phyloP scores from a whole-genome alignment of 2,113 vertebrate species.

The Sakesphorus luctuosus region DNA sequence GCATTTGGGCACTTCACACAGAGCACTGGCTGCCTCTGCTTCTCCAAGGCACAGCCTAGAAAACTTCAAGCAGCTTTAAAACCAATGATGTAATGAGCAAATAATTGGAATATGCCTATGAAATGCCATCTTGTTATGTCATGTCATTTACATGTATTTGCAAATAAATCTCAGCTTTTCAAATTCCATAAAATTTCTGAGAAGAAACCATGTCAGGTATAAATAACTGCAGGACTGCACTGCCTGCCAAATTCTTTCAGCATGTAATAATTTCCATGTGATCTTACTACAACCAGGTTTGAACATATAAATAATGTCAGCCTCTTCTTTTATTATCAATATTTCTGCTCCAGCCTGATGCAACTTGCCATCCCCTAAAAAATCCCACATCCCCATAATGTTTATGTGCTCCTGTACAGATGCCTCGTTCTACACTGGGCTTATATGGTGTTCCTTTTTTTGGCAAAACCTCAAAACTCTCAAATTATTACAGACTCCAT shows the following conservation, averaged over 20 bases:
- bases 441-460: not conserved
- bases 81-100: conserved; percentile 66
- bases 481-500: not conserved
- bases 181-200: conserved; percentile 64
- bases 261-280: conserved; percentile 72
- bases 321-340: conserved; percentile 41
- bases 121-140: conserved; percentile 61
- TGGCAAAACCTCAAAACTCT: not conserved
- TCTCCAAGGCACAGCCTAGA: conserved; percentile 32
- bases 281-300: conserved; percentile 39
- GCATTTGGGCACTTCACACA: conserved; percentile 59
- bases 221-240: conserved; percentile 56
- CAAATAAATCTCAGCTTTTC: conserved; percentile 68
- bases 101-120: conserved; percentile 62
- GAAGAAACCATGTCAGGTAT: conserved; percentile 60
- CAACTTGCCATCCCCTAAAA: not conserved
- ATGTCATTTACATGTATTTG: conserved; percentile 52
- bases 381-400: not conserved
- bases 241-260: conserved; percentile 63
- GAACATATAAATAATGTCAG: conserved; percentile 53
- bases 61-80: conserved; percentile 63
- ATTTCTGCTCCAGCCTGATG: not conserved
- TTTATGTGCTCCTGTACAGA: not conserved
- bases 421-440: not conserved
- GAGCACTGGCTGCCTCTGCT: conserved; percentile 36